Percentiles rank a stretch among this genome's conserved stretches.
These are phyloP conservation scores for Drosophila lini DNA, from an alignment of 1,140 invertebrate genomes.

Conservation along the genomic window DNA sequence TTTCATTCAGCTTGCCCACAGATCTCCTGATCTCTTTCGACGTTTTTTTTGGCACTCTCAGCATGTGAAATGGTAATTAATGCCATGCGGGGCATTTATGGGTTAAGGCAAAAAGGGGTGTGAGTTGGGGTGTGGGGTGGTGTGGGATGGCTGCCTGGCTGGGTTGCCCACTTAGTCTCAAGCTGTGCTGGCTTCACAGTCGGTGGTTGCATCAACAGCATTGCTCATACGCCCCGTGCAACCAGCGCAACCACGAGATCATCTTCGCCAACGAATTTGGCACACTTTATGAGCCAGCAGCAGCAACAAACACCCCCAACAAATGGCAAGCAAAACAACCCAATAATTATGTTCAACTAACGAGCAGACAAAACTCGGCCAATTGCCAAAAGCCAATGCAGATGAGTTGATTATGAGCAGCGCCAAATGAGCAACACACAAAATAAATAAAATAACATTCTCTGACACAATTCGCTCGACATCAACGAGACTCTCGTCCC, in stretches of 20 bases:
- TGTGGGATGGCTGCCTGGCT: slow-evolving; percentile 15
- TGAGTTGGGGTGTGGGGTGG: background rate
- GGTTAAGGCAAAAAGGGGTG: slow-evolving; percentile 53
- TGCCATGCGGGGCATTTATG: slow-evolving; percentile 67
- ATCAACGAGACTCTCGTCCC: slow-evolving; percentile 34
- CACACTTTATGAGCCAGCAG: slow-evolving; percentile 56
- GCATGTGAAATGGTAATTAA: slow-evolving; percentile 79
- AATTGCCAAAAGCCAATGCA: slow-evolving; percentile 75
- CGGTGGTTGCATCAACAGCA: slow-evolving; percentile 74
- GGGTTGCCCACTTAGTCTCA: slow-evolving; percentile 69
- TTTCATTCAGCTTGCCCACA: slow-evolving; percentile 63
- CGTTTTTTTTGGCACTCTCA: slow-evolving; percentile 70
- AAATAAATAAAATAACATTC: slow-evolving; percentile 19
- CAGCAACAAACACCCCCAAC: slow-evolving; percentile 56
- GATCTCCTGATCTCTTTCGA: slow-evolving; percentile 8
- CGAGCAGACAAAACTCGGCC: slow-evolving; percentile 74
- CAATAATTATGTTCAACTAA: slow-evolving; percentile 61
- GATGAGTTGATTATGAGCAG: slow-evolving; percentile 75
- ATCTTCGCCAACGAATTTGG: slow-evolving; percentile 57
- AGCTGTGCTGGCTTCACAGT: slow-evolving; percentile 67
- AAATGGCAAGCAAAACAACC: slow-evolving; percentile 23
- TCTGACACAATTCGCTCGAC: slow-evolving; percentile 49
- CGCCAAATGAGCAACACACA: slow-evolving; percentile 9
- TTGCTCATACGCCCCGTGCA: slow-evolving; percentile 71
- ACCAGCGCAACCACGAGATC: slow-evolving; percentile 52